Conservation (phyloP, 2,888 invertebrate species). For the Megalurothrips usitatus region DNA sequence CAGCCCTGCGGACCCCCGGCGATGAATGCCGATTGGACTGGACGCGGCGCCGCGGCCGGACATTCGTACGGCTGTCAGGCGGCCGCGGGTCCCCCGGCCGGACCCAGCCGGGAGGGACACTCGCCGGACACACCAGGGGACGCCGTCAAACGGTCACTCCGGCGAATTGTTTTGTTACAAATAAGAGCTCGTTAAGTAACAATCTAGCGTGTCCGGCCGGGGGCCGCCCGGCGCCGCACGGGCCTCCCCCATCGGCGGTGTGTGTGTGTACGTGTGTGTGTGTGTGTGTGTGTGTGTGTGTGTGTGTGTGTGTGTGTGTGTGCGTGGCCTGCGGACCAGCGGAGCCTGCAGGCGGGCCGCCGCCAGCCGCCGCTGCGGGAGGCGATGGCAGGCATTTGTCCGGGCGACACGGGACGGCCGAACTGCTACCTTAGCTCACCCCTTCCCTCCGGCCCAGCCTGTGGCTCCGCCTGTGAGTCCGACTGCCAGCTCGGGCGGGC, state of each 20-base stretch:
- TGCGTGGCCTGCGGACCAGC: too few relatives aligned
- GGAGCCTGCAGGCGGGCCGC: background rate
- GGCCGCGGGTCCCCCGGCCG: too few relatives aligned
- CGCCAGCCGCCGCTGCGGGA: background rate
- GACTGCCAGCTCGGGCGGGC: background rate
- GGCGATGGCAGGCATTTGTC: conserved; percentile 16
- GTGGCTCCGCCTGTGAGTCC: too few relatives aligned
- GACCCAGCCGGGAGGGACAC: too few relatives aligned
- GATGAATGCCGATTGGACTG: background rate
- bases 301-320: too few relatives aligned
- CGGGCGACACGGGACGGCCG: background rate
- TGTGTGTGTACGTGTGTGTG: too few relatives aligned
- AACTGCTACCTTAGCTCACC: background rate
- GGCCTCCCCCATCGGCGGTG: too few relatives aligned
- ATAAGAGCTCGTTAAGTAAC: conserved; percentile 17
- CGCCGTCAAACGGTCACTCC: conserved; percentile 5
- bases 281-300: too few relatives aligned
- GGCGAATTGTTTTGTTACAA: conserved; percentile 23
- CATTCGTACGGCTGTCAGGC: conserved; percentile 12
- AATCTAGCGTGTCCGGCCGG: conserved; percentile 3
- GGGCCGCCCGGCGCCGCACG: too few relatives aligned
- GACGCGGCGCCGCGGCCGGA: background rate
- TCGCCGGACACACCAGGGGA: conserved; percentile 12
- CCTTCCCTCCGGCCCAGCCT: background rate
- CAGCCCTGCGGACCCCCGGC: too few relatives aligned